Conservation (phyloP, 2,888 invertebrate genomes). For the Acleris cristana region DNA sequence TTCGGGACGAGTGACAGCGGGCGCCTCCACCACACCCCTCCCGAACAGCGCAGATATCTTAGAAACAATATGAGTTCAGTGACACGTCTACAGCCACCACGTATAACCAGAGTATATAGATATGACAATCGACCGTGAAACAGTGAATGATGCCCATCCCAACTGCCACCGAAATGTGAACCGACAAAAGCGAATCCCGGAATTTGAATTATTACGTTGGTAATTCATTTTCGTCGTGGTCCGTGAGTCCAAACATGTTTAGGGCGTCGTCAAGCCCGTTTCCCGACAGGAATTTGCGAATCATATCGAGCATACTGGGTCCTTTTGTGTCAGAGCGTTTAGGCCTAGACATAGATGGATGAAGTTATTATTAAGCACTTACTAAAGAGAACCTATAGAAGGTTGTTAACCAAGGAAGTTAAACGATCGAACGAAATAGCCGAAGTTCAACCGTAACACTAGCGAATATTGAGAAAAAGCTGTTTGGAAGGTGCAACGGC, state of each 20-base stretch:
- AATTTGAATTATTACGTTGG: conserved; percentile 64
- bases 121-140: conserved; percentile 22
- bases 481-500: too few species aligned
- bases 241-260: conserved; percentile 65
- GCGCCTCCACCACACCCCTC: conserved; percentile 2
- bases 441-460: too few species aligned
- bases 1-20: neutral
- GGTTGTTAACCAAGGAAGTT: too few species aligned
- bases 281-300: conserved; percentile 75
- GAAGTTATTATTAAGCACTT: conserved; percentile 10
- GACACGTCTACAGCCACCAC: neutral
- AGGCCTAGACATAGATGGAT: conserved; percentile 66
- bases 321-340: conserved; percentile 60
- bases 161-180: conserved; percentile 29
- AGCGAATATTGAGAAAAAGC: too few species aligned
- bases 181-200: conserved; percentile 51
- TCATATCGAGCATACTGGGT: conserved; percentile 61
- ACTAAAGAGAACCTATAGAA: neutral
- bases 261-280: conserved; percentile 68
- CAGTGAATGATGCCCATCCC: conserved; percentile 21
- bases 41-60: neutral
- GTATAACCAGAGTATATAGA: conserved; percentile 10
- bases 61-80: neutral
- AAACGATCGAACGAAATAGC: too few species aligned
- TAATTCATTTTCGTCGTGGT: conserved; percentile 58